Evolutionary conservation across 2,888 invertebrate genomes (phyloP).

Genomic region (Cryptosula pallasiana): DNA sequence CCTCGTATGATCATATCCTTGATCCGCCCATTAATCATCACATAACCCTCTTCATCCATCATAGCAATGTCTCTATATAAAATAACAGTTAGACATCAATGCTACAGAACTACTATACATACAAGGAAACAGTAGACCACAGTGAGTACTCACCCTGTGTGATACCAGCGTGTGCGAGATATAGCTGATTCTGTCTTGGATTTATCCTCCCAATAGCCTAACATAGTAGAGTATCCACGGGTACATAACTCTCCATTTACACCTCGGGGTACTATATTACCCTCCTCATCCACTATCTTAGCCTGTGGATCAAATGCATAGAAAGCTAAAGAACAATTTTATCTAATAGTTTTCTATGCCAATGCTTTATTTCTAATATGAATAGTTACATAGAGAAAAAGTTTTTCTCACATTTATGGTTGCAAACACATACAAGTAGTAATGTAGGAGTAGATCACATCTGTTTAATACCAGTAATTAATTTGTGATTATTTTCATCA

Average conservation of each 20-base stretch:
- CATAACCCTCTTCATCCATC: slow-evolving; percentile 67
- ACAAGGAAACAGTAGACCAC: not conserved
- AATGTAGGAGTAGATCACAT: no score
- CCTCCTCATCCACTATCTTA: slow-evolving; percentile 60
- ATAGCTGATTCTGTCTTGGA: slow-evolving; percentile 68
- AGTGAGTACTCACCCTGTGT: slow-evolving; percentile 63
- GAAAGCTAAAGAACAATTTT: no score
- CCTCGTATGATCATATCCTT: slow-evolving; percentile 77
- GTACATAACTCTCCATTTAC: slow-evolving; percentile 69
- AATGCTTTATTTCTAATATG: no score
- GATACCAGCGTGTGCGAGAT: slow-evolving; percentile 69
- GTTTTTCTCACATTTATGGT: no score
- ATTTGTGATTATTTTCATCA: no score
- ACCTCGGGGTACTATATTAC: slow-evolving; percentile 65
- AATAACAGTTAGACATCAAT: no score
- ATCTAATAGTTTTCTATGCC: no score
- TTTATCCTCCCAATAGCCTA: slow-evolving; percentile 74
- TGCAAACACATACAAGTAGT: no score
- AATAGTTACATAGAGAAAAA: no score
- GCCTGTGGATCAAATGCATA: no score
- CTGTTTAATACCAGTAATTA: no score
- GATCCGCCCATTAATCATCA: slow-evolving; percentile 66
- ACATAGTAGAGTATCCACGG: slow-evolving; percentile 73
- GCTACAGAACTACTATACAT: not conserved
- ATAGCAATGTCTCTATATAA: slow-evolving; percentile 64